These are phyloP conservation scores for Acrocephalus scirpaceus DNA, from an alignment of 2,797 vertebrate genomes.

Conservation along the genomic window DNA sequence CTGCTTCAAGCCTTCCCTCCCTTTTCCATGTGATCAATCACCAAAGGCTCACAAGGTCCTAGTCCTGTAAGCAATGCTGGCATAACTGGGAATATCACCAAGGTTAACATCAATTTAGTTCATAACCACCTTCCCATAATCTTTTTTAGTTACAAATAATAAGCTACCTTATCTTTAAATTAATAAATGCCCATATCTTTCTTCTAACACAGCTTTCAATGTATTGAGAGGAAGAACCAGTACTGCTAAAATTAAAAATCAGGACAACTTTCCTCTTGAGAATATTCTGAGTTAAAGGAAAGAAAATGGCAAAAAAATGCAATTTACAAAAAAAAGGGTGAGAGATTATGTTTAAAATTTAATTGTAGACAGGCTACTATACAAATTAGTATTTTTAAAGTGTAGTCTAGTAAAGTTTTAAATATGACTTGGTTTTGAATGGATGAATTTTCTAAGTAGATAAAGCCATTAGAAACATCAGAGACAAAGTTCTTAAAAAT, in stretches of 20 bases:
- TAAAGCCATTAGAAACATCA: not conserved
- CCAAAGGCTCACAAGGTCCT: not conserved
- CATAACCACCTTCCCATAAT: not conserved
- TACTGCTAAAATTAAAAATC: not conserved
- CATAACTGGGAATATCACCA: not conserved
- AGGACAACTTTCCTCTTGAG: not conserved
- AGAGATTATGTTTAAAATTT: not conserved
- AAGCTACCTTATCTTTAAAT: not conserved
- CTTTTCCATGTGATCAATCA: not conserved
- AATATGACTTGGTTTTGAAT: not conserved
- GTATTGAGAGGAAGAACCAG: not conserved
- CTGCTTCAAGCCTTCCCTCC: not conserved
- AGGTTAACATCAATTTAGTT: not conserved
- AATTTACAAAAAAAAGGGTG: not conserved
- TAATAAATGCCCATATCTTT: not conserved
- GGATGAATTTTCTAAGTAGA: not conserved
- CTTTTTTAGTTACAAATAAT: not conserved
- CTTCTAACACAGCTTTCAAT: not conserved
- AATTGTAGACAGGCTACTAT: not conserved
- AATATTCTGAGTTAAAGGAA: not conserved
- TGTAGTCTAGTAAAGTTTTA: not conserved
- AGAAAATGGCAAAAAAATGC: not conserved
- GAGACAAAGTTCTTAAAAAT: not conserved
- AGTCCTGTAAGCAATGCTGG: accelerated
- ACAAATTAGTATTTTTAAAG: not conserved